phyloP scores from a whole-genome alignment of 2,113 vertebrate genomes.

The Leptosomus discolor region DNA sequence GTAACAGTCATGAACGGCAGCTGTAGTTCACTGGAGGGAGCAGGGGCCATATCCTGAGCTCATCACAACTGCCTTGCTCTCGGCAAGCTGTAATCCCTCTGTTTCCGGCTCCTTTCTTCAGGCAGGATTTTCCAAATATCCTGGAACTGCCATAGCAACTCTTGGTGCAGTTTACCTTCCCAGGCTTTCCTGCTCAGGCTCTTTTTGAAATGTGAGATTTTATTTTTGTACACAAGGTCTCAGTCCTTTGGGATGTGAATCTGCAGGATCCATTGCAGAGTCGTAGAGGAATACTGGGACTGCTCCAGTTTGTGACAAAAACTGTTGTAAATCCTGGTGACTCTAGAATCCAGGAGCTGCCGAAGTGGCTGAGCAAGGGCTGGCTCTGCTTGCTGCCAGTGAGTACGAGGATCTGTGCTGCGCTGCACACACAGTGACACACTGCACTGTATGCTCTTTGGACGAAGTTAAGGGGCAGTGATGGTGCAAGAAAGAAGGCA shows the following conservation, averaged over 20 bases:
- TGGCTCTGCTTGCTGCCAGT: background rate
- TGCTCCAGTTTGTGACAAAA: background rate
- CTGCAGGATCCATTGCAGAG: background rate
- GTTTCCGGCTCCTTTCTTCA: fast-evolving
- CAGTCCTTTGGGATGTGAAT: background rate
- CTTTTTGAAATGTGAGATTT: background rate
- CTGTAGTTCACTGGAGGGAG: background rate
- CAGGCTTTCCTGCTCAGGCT: background rate
- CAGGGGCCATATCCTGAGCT: too few relatives aligned
- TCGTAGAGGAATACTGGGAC: background rate
- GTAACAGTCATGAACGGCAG: background rate
- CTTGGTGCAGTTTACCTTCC: background rate
- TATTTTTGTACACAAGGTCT: background rate
- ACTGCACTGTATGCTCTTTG: fast-evolving
- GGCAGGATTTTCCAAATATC: background rate
- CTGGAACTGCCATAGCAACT: background rate
- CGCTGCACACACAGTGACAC: fast-evolving
- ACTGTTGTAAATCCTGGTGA: background rate
- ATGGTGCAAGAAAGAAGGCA: background rate
- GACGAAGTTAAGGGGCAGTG: background rate
- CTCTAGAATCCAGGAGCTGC: background rate
- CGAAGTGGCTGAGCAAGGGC: background rate
- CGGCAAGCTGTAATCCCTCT: background rate
- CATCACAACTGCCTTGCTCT: too few relatives aligned
- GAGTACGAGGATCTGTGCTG: fast-evolving